Evolutionary conservation across 2,888 invertebrate genomes (phyloP).

Genomic region (Parascotia fuliginaria): DNA sequence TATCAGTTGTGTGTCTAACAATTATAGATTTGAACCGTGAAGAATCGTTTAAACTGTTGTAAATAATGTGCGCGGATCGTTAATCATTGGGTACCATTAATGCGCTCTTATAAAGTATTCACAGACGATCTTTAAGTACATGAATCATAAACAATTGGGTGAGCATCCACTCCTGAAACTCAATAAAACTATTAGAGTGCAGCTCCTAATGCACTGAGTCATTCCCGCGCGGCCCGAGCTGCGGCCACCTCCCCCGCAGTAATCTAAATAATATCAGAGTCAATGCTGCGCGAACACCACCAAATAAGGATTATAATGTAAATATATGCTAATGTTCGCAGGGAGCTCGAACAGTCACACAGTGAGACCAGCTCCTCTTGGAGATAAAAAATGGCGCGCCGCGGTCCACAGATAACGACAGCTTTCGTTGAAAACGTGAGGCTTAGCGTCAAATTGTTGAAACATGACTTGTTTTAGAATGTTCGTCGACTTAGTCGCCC

Average conservation of each 20-base stretch:
- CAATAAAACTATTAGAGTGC: slow-evolving; percentile 54
- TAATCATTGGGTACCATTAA: slow-evolving; percentile 14
- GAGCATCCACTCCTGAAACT: slow-evolving; percentile 30
- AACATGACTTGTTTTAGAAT: slow-evolving; percentile 69
- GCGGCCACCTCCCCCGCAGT: slow-evolving; percentile 21
- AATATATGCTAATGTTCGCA: slow-evolving; percentile 74
- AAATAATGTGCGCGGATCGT: slow-evolving; percentile 4
- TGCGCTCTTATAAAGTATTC: slow-evolving; percentile 7
- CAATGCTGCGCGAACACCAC: slow-evolving; percentile 45
- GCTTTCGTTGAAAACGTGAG: slow-evolving; percentile 71
- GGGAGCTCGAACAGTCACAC: slow-evolving; percentile 39
- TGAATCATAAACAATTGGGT: slow-evolving; percentile 40
- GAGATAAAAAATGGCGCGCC: slow-evolving; percentile 49
- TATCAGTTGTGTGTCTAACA: no score
- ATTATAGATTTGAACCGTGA: no score
- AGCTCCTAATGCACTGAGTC: slow-evolving; percentile 24
- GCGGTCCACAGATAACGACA: slow-evolving; percentile 61
- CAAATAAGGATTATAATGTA: slow-evolving; percentile 73
- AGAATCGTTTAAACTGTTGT: no score
- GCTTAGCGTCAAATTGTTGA: slow-evolving; percentile 66
- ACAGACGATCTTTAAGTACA: slow-evolving; percentile 18
- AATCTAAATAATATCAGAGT: slow-evolving; percentile 54
- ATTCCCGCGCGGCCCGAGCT: not conserved
- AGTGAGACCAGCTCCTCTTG: slow-evolving; percentile 30
- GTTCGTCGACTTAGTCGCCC: slow-evolving; percentile 33